A percentile compares a stretch with the other conserved stretches of the same genome.
Conservation (phyloP, 2,888 invertebrate species). For the Drosophila eohydei region DNA sequence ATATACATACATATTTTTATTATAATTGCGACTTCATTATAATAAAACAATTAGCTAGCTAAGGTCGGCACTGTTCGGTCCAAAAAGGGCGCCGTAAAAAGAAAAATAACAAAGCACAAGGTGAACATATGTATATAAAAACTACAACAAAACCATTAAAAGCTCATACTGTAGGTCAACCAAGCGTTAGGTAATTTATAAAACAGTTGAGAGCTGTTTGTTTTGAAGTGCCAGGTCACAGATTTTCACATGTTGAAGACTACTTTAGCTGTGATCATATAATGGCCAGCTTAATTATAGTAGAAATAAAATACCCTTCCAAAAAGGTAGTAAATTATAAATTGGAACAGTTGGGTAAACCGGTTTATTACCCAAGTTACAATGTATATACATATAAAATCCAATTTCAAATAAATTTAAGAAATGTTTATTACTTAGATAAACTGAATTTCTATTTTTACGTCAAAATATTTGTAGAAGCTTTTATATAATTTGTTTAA, state of each 20-base stretch:
- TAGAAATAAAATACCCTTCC: background rate
- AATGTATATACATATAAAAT: background rate
- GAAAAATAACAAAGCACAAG: conserved; percentile 14
- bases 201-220: background rate
- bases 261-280: background rate
- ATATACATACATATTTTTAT: too few relatives aligned
- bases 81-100: conserved; percentile 29
- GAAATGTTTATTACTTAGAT: background rate
- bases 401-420: background rate
- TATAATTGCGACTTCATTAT: conserved; percentile 1
- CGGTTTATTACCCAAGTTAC: background rate
- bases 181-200: conserved; percentile 13
- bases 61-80: conserved; percentile 28
- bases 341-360: background rate
- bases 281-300: conserved; percentile 1
- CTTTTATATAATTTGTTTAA: background rate
- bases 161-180: conserved; percentile 13
- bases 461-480: background rate
- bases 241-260: conserved; percentile 1
- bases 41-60: conserved; percentile 31
- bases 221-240: background rate
- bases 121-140: conserved; percentile 19
- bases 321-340: background rate
- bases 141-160: conserved; percentile 9
- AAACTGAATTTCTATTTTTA: background rate